A percentile compares a stretch with the other conserved stretches of the same genome.
These are phyloP conservation scores for Pangasius sanitwongsei DNA, from an alignment of 2,797 vertebrate species.

Conservation along the genomic window DNA sequence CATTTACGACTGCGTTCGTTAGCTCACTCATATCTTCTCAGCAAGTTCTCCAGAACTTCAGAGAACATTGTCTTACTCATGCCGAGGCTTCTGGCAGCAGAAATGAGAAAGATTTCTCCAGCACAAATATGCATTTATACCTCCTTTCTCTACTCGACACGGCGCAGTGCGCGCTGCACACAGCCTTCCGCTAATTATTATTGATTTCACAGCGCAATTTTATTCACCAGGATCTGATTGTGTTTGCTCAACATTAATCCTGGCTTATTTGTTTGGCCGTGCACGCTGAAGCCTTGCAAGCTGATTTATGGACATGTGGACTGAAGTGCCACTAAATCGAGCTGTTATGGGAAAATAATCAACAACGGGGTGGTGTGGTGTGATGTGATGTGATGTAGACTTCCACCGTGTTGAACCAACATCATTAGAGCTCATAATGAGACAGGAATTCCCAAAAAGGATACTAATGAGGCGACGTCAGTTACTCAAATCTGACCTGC, in stretches of 20 bases:
- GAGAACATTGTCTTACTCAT: neutral
- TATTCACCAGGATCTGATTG: slow-evolving; percentile 32
- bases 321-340: neutral
- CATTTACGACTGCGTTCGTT: neutral
- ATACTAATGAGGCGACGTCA: neutral
- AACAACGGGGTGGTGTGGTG: neutral
- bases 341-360: neutral
- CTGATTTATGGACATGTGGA: neutral
- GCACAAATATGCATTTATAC: neutral
- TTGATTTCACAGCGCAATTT: slow-evolving; percentile 22
- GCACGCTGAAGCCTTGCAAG: neutral
- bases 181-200: slow-evolving; percentile 39
- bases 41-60: neutral
- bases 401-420: neutral
- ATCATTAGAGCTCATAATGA: neutral
- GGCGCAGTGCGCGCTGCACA: neutral
- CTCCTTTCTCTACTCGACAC: neutral
- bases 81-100: slow-evolving; percentile 12
- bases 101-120: neutral
- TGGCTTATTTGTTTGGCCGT: slow-evolving; percentile 24
- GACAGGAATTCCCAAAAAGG: neutral
- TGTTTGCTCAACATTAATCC: slow-evolving; percentile 28
- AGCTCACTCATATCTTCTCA: neutral
- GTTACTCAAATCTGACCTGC: neutral
- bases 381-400: neutral